phyloP scores from a whole-genome alignment of 2,888 invertebrate genomes.

The Linnaemya vulpina region DNA sequence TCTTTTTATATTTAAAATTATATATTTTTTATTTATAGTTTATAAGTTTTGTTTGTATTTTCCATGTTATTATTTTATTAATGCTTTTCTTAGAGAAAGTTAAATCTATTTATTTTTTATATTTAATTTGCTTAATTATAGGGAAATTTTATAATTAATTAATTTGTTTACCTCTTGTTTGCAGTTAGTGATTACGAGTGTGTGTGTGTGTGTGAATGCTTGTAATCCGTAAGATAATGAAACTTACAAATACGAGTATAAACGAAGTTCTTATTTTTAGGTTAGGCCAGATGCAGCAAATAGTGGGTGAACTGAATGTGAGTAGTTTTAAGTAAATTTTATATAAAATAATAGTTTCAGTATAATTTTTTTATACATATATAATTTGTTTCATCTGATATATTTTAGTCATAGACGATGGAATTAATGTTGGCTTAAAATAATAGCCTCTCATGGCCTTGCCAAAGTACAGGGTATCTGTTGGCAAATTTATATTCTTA shows the following conservation, averaged over 20 bases:
- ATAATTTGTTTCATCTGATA: neutral
- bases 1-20: constrained; percentile 57
- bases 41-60: constrained; percentile 52
- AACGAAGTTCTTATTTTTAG: constrained; percentile 39
- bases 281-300: neutral
- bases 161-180: constrained; percentile 36
- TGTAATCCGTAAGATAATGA: constrained; percentile 12
- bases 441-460: neutral
- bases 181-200: constrained; percentile 29
- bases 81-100: constrained; percentile 63
- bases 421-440: neutral
- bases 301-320: neutral
- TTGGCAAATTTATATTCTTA: too few species aligned
- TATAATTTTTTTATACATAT: neutral
- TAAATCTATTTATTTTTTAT: constrained; percentile 52
- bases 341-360: neutral
- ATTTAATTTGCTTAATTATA: constrained; percentile 53
- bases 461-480: too few species aligned
- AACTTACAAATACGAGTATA: constrained; percentile 58
- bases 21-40: constrained; percentile 47
- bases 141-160: constrained; percentile 35
- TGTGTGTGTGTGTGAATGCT: neutral
- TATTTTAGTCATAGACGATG: neutral
- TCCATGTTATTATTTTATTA: constrained; percentile 28
- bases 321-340: neutral